Base-by-base conservation (phyloP, 2,113 vertebrate genomes). In the Balaeniceps rex region DNA sequence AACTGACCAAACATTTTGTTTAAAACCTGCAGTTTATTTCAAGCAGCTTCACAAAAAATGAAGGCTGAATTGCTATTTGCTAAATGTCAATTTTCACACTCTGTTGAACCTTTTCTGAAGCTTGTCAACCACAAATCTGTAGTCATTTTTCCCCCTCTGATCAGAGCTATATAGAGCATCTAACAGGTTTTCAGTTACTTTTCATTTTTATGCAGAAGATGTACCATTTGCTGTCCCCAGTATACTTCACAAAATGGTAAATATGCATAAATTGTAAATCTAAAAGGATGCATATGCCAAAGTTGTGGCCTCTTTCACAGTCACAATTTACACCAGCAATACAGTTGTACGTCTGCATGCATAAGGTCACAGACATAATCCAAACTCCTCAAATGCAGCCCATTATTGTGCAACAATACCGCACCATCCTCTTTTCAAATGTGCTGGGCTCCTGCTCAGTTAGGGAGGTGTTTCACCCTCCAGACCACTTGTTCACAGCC, bases 1-100 rank as follows among this genome's bases (percentile, higher is more conserved):
- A 83, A 93, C 54, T 85, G 82, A 81, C 84, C 77, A 92, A 96
- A 97, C 79, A 55, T 33, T 58, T 94, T 92, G 71, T 90, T 94
- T 97, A 71, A 97, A 88, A 90, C 75, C 83, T 88, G 79, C 68
- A 51, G 58, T 93, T 79, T 57, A 80, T 92, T 95, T 95, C 60
- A 14, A 86, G 52, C 33, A 72, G 49, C 83, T 65, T 90, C 51
- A 49, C 40, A 36, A 81, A 94, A 95, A 72, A 66, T 21, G 66
- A 89, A 94, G 63, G 65, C 72, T 83, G 94, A 88, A 90, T 40
- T 90, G 70, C 60, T 93, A 31, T 88, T 93, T 87, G 92, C 78
- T 95, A 92, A 96, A 97, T 83, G 88, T 96, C 90, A 93, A n/a
- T 95, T 96, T 97, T 97, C 92, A 95, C 87, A 97, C 93, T 94